Evolutionary conservation across 2,888 invertebrate genomes (phyloP).

Genomic region (Callyntrura sp.): DNA sequence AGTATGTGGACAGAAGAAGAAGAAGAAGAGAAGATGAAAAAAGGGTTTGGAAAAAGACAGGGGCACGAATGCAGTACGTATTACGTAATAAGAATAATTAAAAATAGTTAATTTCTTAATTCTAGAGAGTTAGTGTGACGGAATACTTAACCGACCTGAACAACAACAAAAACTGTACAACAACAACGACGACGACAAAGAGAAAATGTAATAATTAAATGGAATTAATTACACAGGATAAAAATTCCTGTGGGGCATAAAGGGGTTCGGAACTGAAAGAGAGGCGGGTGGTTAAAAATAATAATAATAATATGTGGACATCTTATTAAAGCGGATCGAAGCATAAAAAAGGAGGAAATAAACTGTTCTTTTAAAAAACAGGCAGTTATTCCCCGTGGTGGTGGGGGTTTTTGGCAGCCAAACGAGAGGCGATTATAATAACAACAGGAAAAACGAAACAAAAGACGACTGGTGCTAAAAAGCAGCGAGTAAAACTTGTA

Average conservation of each 20-base stretch:
- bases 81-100: not conserved
- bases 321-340: no score
- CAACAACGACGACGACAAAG: not conserved
- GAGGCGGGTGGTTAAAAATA: not conserved
- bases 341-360: no score
- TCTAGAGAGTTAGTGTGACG: no score
- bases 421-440: no score
- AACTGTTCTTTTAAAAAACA: no score
- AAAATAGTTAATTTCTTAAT: constrained; percentile 21
- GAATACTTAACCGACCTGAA: constrained; percentile 56
- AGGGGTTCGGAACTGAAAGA: not conserved
- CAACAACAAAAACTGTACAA: constrained; percentile 5
- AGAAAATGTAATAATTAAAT: not conserved
- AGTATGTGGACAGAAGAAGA: not conserved
- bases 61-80: constrained; percentile 83
- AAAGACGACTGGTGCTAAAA: not conserved
- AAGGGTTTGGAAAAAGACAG: constrained; percentile 81
- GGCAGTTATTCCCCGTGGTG: no score
- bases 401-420: no score
- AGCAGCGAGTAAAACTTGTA: not conserved
- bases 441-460: not conserved
- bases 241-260: no score
- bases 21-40: constrained; percentile 34
- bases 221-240: not conserved
- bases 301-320: no score